Percentiles rank a stretch among this genome's conserved stretches.
Conservation (phyloP, 2,888 invertebrate genomes). For the Hydrotaea diabolus region DNA sequence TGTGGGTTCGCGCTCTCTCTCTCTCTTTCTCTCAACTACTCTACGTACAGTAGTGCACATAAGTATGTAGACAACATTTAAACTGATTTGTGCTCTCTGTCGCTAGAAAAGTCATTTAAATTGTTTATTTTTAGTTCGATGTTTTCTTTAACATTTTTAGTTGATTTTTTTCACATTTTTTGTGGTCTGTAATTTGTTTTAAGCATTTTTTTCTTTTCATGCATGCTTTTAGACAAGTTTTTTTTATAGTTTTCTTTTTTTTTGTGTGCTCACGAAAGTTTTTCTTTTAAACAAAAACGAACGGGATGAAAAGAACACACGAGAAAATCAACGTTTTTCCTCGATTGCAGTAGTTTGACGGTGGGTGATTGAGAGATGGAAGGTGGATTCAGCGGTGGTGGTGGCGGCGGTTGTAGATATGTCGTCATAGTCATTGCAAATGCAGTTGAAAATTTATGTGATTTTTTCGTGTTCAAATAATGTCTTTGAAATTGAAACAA, state of each 20-base stretch:
- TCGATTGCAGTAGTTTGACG: not conserved
- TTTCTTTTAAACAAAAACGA: not conserved
- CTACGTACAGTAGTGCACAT: not conserved
- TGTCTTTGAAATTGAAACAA: not conserved
- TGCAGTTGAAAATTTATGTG: not conserved
- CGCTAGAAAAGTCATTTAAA: not conserved
- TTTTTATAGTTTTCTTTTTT: not conserved
- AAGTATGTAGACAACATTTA: not conserved
- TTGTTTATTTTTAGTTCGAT: slow-evolving; percentile 1
- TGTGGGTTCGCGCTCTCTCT: not conserved
- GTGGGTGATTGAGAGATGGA: not conserved
- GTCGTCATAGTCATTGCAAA: slow-evolving; percentile 13
- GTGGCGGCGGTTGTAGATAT: not conserved
- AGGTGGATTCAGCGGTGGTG: too few species aligned
- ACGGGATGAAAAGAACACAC: not conserved
- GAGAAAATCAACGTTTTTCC: not conserved
- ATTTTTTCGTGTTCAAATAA: slow-evolving; percentile 3
- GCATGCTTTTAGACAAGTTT: not conserved
- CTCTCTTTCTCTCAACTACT: not conserved
- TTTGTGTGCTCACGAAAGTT: not conserved
- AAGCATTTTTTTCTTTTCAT: not conserved
- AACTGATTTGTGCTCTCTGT: not conserved
- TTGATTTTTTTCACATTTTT: not conserved
- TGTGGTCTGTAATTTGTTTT: slow-evolving; percentile 12
- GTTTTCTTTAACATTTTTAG: not conserved